phyloP scores from a whole-genome alignment of 2,888 invertebrate species.

The Agonopterix heracliana region DNA sequence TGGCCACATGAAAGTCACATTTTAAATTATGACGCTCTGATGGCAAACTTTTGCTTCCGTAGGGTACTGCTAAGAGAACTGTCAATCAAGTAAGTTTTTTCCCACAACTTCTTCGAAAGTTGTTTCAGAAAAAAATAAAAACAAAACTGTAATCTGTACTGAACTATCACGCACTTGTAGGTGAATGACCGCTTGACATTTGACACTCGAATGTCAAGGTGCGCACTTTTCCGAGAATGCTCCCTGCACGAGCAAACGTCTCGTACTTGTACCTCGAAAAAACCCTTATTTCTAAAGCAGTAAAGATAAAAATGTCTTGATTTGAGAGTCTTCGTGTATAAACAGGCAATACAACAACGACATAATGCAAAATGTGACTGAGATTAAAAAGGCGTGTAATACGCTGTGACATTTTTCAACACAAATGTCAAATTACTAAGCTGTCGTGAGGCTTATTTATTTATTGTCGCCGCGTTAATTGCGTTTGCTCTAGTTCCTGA shows the following conservation, averaged over 20 bases:
- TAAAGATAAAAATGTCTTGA: too few species aligned
- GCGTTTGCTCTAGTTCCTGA: too few species aligned
- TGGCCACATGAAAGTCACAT: too few species aligned
- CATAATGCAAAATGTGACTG: slow-evolving; percentile 8
- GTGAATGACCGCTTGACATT: slow-evolving; percentile 66
- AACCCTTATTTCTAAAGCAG: too few species aligned
- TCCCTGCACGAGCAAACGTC: slow-evolving; percentile 1
- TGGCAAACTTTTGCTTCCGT: too few species aligned
- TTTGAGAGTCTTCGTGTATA: too few species aligned
- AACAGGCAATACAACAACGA: slow-evolving; percentile 1
- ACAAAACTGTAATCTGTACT: slow-evolving; percentile 27
- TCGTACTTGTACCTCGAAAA: too few species aligned
- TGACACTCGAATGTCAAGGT: slow-evolving; percentile 74
- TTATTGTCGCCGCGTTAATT: not conserved
- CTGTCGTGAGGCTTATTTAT: slow-evolving; percentile 12
- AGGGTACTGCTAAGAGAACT: too few species aligned
- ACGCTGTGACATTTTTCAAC: slow-evolving; percentile 8
- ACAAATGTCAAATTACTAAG: slow-evolving; percentile 11
- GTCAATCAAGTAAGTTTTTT: not conserved
- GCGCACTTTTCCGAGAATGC: slow-evolving; percentile 16
- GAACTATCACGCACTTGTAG: slow-evolving; percentile 49
- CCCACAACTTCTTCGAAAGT: slow-evolving; percentile 13
- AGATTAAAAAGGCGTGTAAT: slow-evolving; percentile 14
- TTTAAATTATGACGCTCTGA: too few species aligned
- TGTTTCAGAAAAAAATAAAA: slow-evolving; percentile 11